Evolutionary conservation across 2,113 vertebrate species (phyloP).

Genomic region (Hemicordylus capensis): DNA sequence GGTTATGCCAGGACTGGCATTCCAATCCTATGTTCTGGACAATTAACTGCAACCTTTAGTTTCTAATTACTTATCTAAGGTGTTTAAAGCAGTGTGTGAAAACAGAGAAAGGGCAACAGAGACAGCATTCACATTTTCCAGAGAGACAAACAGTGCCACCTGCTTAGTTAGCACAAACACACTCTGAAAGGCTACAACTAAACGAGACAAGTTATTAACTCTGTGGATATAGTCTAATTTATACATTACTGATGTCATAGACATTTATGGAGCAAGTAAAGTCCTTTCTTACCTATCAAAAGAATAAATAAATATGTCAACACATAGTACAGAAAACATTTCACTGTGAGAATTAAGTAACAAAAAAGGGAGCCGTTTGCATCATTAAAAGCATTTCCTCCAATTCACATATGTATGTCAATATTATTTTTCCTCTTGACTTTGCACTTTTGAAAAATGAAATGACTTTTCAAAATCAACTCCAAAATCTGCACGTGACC

Average conservation of each 20-base stretch:
- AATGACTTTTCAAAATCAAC: background rate
- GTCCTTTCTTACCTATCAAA: slow-evolving; percentile 18
- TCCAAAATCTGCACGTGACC: background rate
- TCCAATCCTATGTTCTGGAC: slow-evolving; percentile 69
- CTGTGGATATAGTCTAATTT: slow-evolving; percentile 13
- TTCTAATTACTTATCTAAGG: slow-evolving; percentile 59
- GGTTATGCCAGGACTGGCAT: slow-evolving; percentile 61
- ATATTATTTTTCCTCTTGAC: background rate
- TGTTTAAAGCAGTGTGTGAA: slow-evolving; percentile 44
- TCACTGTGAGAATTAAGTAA: background rate
- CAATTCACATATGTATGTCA: background rate
- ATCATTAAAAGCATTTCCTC: background rate
- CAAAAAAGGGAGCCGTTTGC: background rate
- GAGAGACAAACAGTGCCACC: slow-evolving; percentile 30
- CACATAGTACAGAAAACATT: background rate
- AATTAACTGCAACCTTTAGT: slow-evolving; percentile 66
- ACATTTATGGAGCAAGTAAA: slow-evolving; percentile 25
- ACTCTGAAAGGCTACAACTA: background rate
- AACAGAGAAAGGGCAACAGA: slow-evolving; percentile 35
- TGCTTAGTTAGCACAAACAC: slow-evolving; percentile 18
- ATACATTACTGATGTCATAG: background rate
- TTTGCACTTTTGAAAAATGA: background rate
- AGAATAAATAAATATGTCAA: slow-evolving; percentile 19
- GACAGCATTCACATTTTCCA: slow-evolving; percentile 34
- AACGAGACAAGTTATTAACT: slow-evolving; percentile 37